phyloP scores from a whole-genome alignment of 2,797 vertebrate genomes.

The Sphenodon punctatus region DNA sequence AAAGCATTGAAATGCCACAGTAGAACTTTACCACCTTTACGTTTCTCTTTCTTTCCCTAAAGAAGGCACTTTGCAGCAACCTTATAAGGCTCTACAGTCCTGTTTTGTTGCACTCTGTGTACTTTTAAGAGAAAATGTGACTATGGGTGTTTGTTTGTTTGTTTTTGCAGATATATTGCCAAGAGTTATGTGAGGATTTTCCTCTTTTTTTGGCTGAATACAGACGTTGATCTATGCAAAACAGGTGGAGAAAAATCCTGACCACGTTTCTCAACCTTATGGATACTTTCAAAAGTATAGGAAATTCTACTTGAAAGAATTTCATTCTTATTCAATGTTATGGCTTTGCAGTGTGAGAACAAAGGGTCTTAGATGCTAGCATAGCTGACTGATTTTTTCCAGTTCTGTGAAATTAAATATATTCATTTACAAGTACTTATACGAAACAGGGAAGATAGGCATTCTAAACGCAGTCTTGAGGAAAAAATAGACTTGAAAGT shows the following conservation, averaged over 20 bases:
- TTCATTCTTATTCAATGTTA: not conserved
- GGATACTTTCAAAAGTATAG: not conserved
- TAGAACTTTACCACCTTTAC: not conserved
- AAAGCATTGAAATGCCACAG: not conserved
- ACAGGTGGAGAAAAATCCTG: not conserved
- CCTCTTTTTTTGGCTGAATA: slow-evolving; percentile 27
- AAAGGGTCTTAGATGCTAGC: not conserved
- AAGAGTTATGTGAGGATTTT: slow-evolving; percentile 34
- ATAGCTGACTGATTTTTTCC: not conserved
- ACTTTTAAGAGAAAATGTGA: slow-evolving; percentile 39
- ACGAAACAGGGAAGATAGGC: not conserved
- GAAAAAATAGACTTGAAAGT: not conserved
- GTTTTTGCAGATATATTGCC: slow-evolving; percentile 21
- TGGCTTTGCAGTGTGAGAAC: not conserved
- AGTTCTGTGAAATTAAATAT: not conserved
- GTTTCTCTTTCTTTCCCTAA: not conserved
- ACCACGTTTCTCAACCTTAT: slow-evolving; percentile 10
- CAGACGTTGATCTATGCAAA: slow-evolving; percentile 35
- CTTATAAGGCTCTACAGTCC: not conserved
- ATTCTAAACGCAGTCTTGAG: not conserved
- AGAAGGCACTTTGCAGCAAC: not conserved
- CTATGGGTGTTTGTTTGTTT: no score
- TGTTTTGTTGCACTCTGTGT: slow-evolving; percentile 10
- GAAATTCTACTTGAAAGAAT: not conserved
- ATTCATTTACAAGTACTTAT: not conserved